These are phyloP conservation scores for Oceanodroma tethys DNA, from an alignment of 2,113 vertebrate species.

Conservation along the genomic window DNA sequence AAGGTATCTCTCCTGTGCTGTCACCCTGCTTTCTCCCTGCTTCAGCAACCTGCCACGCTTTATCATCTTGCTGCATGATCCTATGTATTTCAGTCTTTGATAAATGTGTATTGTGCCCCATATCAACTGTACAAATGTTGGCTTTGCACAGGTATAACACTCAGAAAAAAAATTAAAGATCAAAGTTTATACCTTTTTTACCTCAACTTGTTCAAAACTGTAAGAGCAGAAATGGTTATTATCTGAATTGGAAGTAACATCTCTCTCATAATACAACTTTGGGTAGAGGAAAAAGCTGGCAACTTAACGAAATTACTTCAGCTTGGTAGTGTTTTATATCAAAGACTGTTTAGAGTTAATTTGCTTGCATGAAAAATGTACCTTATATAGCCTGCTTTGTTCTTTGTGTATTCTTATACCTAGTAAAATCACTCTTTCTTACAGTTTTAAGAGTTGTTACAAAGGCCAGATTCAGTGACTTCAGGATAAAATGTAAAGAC, in stretches of 20 bases:
- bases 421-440: conserved; percentile 30
- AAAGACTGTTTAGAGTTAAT: conserved; percentile 74
- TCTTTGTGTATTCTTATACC: conserved; percentile 49
- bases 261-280: conserved; percentile 19
- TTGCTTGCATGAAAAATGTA: conserved; percentile 70
- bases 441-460: conserved; percentile 4
- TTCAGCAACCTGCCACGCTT: conserved; percentile 78
- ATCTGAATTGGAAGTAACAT: conserved; percentile 67
- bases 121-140: conserved; percentile 76
- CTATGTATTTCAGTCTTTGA: conserved; percentile 81
- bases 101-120: conserved; percentile 78
- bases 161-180: conserved; percentile 44
- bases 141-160: conserved; percentile 70
- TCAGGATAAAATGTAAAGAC: conserved; percentile 1
- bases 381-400: conserved; percentile 39
- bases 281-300: conserved; percentile 16
- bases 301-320: conserved; percentile 54
- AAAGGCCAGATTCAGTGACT: conserved; percentile 1
- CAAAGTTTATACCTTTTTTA: conserved; percentile 39
- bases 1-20: conserved; percentile 91
- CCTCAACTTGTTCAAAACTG: conserved; percentile 47
- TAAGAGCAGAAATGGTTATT: conserved; percentile 41
- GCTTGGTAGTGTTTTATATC: conserved; percentile 72
- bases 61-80: conserved; percentile 79
- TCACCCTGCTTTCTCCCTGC: conserved; percentile 79